phyloP scores from a whole-genome alignment of 64 coral and sea anemone species.

The Acropora yongei region DNA sequence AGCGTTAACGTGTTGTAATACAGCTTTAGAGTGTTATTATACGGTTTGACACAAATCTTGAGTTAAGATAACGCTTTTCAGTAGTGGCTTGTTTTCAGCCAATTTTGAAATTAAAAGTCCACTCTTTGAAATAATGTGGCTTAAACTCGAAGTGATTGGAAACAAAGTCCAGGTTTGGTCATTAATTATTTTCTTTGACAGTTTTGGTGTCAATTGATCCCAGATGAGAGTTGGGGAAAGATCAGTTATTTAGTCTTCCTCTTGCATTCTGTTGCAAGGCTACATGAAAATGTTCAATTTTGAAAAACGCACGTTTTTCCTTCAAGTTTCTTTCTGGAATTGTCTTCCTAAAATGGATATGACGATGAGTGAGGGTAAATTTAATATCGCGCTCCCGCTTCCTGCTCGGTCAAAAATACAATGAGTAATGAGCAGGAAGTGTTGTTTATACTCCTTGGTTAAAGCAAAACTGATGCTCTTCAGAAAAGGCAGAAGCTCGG shows the following conservation, averaged over 20 bases:
- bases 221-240: not conserved
- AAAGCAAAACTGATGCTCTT: too few relatives aligned
- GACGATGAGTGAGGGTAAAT: not conserved
- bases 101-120: too few relatives aligned
- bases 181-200: constrained; percentile 50
- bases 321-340: too few relatives aligned
- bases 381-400: constrained; percentile 1
- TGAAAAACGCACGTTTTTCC: too few relatives aligned
- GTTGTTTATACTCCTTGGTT: not conserved
- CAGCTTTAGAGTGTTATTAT: too few relatives aligned
- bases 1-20: too few relatives aligned
- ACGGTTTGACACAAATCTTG: too few relatives aligned
- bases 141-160: not conserved
- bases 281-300: not conserved
- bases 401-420: constrained; percentile 4
- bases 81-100: not conserved
- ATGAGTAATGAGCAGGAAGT: not conserved
- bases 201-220: not conserved
- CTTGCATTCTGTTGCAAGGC: not conserved
- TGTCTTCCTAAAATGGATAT: not conserved
- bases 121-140: not conserved
- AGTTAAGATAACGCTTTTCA: too few relatives aligned
- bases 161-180: not conserved
- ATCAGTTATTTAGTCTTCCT: not conserved
- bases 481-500: too few relatives aligned